Percentiles rank a stretch among this genome's conserved stretches.
phyloP scores from a whole-genome alignment of 2,113 vertebrate genomes.

The Lamprologus speciosus region DNA sequence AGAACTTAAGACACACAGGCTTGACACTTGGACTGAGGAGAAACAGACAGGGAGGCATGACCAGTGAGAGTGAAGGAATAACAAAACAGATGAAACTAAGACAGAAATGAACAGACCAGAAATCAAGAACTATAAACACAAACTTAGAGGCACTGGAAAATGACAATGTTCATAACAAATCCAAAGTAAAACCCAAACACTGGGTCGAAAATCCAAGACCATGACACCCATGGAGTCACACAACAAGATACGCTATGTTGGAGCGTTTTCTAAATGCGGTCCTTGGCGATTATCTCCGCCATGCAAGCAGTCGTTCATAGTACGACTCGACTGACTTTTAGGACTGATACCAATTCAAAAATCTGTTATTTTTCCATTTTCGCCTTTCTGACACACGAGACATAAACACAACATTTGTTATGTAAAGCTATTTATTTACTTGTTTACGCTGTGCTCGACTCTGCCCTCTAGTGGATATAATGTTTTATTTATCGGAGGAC shows the following conservation, averaged over 20 bases:
- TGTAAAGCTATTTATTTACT: background rate
- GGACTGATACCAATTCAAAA: rapidly evolving
- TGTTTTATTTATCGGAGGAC: rapidly evolving
- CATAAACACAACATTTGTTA: background rate
- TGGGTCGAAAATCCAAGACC: background rate
- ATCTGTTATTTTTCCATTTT: background rate
- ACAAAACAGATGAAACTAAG: background rate
- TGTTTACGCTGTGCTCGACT: background rate
- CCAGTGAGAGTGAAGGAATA: background rate
- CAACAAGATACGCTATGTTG: background rate
- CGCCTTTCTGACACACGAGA: rapidly evolving
- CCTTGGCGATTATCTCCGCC: background rate
- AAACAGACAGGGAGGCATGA: background rate
- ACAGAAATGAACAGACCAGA: background rate
- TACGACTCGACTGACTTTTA: background rate
- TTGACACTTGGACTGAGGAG: background rate
- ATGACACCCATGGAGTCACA: background rate
- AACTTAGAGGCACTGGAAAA: background rate
- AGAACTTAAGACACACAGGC: background rate
- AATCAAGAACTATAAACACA: background rate
- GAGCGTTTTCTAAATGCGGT: rapidly evolving
- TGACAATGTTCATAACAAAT: background rate
- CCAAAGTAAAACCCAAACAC: background rate
- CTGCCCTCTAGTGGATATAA: background rate
- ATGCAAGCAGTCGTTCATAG: background rate